These are phyloP conservation scores for Tragelaphus strepsiceros DNA, from an alignment of 2,113 vertebrate genomes.

Conservation along the genomic window DNA sequence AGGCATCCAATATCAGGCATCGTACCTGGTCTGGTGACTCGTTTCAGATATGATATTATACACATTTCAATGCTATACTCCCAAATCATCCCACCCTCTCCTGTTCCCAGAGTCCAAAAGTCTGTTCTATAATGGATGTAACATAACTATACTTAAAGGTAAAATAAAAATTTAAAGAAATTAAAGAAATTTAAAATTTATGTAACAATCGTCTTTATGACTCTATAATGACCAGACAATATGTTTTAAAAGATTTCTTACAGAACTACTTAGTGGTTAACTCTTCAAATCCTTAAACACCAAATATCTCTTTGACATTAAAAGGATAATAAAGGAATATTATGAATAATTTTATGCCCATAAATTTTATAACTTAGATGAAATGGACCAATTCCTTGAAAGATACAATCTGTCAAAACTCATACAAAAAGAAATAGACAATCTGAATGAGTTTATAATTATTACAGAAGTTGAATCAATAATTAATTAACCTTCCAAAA, in stretches of 20 bases:
- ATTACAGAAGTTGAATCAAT: neutral
- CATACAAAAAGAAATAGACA: neutral
- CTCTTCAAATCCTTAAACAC: neutral
- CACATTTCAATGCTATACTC: too few species aligned
- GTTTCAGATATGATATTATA: too few species aligned
- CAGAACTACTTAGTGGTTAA: neutral
- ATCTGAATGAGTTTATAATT: neutral
- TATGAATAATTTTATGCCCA: neutral
- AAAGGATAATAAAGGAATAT: neutral
- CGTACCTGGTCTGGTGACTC: too few species aligned
- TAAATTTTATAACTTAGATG: neutral
- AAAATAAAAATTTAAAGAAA: neutral
- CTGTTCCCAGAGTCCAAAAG: too few species aligned
- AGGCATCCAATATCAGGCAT: too few species aligned
- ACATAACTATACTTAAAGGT: neutral
- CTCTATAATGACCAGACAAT: neutral
- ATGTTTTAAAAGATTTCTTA: neutral
- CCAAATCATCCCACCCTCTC: too few species aligned
- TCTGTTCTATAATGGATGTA: neutral
- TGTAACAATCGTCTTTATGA: neutral
- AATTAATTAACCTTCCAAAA: neutral
- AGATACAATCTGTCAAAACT: neutral
- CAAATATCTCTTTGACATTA: neutral
- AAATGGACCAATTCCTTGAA: neutral
- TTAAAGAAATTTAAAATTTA: neutral